Base-by-base conservation (phyloP, 2,113 vertebrate species). In the Pimephales promelas region DNA sequence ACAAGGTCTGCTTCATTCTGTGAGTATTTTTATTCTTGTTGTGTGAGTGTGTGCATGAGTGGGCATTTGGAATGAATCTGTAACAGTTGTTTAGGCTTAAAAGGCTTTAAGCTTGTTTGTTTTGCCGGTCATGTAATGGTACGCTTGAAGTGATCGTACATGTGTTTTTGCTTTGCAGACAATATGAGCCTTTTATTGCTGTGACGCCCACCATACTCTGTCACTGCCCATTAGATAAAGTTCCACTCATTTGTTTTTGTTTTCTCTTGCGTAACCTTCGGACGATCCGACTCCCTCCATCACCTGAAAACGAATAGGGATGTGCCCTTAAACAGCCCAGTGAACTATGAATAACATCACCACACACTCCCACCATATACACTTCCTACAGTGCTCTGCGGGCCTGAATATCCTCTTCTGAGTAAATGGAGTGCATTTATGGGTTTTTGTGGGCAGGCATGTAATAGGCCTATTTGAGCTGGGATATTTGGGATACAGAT, bases 281-380 rank as follows among this genome's bases (percentile, higher is more conserved):
- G 81, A 40, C 57, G 20, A 54, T 83, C 28, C 26, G 24, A 47
- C 66, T 74, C 74, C 83, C 76, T 83, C 73, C 43, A 79, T 82
- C 64, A 82, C 56, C 73, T 82, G 61, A 84, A 75, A 84, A 45
- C 56, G 71, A 87, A 72, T 70, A 76, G 84, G 80, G 66, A 85
- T 78, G 52, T 87, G 83, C 83, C 83, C 80, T 87, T 79, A 85
- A 74, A 74, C 77, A 81, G 83, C 62, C 83, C 80, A 87, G 59
- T 57, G 83, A 87, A 76, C 83, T 87, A 76, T 87, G 86, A 87
- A 87, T 76, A 87, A 49, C 86, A 75, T 76, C 80, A 26, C 10
- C 80, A 20, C 75, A 36, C 86, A 74, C 84, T 76, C 26, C 49
- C 74, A 20, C 80, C 49, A 10, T 52, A 40, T 54, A 11, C 70